Conservation (phyloP, 1,140 invertebrate species). For the Aethina tumida region DNA sequence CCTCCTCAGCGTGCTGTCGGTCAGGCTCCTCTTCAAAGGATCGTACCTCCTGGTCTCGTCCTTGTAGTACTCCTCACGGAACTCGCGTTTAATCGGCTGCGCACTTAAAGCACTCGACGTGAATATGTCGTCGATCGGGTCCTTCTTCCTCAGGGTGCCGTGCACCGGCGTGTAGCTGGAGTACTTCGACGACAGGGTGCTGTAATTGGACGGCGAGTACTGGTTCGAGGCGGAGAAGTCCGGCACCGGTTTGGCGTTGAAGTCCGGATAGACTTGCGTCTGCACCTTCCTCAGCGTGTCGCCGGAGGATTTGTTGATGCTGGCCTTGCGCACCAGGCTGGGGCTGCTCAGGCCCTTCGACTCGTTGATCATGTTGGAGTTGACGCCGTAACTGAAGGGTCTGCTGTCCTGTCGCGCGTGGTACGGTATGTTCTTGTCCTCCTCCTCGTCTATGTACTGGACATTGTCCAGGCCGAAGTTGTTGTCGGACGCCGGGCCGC, state of each 20-base stretch:
- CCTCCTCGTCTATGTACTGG: conserved; percentile 35
- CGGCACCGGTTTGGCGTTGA: conserved; percentile 19
- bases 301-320: conserved; percentile 34
- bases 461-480: conserved; percentile 31
- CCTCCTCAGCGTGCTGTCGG: conserved; percentile 29
- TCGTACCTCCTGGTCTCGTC: conserved; percentile 29
- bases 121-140: conserved; percentile 34
- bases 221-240: too few relatives aligned
- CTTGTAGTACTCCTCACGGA: conserved; percentile 27
- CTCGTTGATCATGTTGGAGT: conserved; percentile 41
- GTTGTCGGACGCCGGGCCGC: conserved; percentile 27
- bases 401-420: conserved; percentile 70
- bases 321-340: conserved; percentile 59
- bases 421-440: conserved; percentile 61
- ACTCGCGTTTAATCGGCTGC: conserved; percentile 24
- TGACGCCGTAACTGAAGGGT: conserved; percentile 69
- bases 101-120: conserved; percentile 29
- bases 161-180: conserved; percentile 10
- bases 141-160: conserved; percentile 13
- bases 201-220: conserved; percentile 21
- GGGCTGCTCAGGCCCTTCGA: conserved; percentile 60
- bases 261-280: conserved; percentile 31
- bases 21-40: conserved; percentile 31
- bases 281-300: conserved; percentile 32
- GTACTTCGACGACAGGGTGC: conserved; percentile 17